Conservation (phyloP, 2,113 vertebrate genomes). For the Chloropsis cyanopogon region DNA sequence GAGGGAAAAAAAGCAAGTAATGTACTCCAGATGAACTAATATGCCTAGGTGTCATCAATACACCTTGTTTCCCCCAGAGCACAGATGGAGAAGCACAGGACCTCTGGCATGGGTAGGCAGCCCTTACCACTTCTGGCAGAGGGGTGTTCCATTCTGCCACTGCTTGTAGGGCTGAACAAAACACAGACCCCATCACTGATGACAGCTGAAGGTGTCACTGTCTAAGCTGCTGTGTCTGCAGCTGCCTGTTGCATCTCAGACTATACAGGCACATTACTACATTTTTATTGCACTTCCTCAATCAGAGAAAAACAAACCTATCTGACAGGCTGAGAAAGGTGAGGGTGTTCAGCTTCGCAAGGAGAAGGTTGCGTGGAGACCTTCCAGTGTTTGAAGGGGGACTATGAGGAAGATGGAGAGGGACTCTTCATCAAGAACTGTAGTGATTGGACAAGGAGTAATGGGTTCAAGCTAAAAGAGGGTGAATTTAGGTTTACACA, state of each 20-base stretch:
- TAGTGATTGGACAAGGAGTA: neutral
- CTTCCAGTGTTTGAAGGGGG: neutral
- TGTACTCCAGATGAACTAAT: neutral
- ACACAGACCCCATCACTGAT: neutral
- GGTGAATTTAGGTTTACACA: neutral
- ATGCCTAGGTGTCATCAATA: accelerated
- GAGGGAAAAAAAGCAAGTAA: accelerated
- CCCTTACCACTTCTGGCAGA: neutral
- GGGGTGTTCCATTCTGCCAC: neutral
- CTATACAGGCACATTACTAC: neutral
- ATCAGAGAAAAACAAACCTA: neutral
- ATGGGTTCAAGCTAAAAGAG: neutral
- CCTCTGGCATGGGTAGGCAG: neutral
- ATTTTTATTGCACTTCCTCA: neutral
- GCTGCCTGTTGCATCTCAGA: neutral
- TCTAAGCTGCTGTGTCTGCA: neutral
- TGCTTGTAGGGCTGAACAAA: neutral
- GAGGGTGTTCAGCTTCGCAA: neutral
- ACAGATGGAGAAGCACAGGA: neutral
- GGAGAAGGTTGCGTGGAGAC: neutral
- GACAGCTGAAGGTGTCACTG: neutral
- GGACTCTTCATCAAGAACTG: neutral
- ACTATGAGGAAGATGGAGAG: neutral
- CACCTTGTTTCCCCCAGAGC: neutral
- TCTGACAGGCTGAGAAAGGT: neutral